A percentile compares a stretch with the other conserved stretches of the same genome.
Conservation (phyloP, 2,888 invertebrate genomes). For the Candidula unifasciata region DNA sequence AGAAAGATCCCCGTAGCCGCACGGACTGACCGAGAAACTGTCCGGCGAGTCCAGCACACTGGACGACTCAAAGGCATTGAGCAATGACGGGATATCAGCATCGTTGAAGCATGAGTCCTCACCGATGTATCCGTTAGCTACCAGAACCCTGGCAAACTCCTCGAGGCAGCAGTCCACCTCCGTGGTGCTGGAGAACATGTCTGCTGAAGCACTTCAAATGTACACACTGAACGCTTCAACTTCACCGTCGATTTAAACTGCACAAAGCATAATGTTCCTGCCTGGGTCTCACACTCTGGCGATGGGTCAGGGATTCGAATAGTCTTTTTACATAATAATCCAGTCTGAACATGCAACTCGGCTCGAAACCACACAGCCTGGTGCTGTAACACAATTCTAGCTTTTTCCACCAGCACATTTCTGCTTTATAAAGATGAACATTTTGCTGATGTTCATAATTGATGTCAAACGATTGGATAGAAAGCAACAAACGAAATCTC, state of each 20-base stretch:
- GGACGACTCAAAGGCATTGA: constrained; percentile 30
- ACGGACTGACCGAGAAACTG: constrained; percentile 5
- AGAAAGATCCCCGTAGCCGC: constrained; percentile 32
- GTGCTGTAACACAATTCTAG: no score
- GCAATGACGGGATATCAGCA: constrained; percentile 31
- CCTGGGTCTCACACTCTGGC: no score
- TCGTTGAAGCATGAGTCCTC: constrained; percentile 39
- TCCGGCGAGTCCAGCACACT: constrained; percentile 18
- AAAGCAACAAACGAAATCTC: neutral
- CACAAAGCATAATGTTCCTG: no score
- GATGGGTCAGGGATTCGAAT: no score
- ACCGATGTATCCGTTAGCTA: constrained; percentile 37
- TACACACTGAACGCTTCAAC: no score
- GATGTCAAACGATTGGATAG: no score
- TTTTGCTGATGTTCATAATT: no score
- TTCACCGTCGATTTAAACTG: no score
- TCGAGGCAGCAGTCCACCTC: constrained; percentile 39
- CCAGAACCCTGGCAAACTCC: constrained; percentile 38
- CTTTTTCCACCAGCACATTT: neutral
- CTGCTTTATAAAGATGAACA: neutral
- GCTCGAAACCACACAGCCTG: no score
- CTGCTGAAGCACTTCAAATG: neutral
- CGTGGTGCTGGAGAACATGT: constrained; percentile 14
- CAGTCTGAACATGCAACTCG: no score
- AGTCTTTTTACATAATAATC: no score